These are phyloP conservation scores for Pantherophis guttatus DNA, from an alignment of 2,113 vertebrate species.

Conservation along the genomic window DNA sequence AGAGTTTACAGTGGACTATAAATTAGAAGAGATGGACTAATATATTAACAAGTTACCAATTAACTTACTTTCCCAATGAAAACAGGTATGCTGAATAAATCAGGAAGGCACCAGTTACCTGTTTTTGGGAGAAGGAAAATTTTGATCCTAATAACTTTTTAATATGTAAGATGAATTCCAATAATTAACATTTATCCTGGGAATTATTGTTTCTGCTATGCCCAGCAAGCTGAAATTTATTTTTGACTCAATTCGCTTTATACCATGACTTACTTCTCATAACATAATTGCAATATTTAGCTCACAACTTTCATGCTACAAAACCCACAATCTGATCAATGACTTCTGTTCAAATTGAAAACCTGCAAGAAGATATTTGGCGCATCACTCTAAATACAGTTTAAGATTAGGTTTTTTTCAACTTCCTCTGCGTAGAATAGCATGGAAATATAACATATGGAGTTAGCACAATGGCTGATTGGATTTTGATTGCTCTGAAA, in stretches of 20 bases:
- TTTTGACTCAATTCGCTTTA: conserved; percentile 34
- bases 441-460: conserved; percentile 63
- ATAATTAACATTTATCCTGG: background rate
- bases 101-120: background rate
- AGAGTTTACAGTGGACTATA: background rate
- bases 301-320: conserved; percentile 4
- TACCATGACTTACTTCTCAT: conserved; percentile 32
- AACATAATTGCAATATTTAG: conserved; percentile 27
- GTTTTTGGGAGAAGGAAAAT: background rate
- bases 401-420: conserved; percentile 28
- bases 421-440: conserved; percentile 36
- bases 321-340: conserved; percentile 26
- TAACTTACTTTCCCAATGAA: background rate
- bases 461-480: conserved; percentile 61
- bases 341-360: conserved; percentile 19
- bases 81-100: background rate
- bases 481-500: conserved; percentile 70
- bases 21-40: background rate
- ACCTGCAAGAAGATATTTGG: background rate
- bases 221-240: conserved; percentile 36
- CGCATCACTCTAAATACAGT: conserved; percentile 32
- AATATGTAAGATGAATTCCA: conserved; percentile 36
- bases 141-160: background rate
- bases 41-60: background rate
- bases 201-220: background rate